These are phyloP conservation scores for Ascidia mentula DNA, from an alignment of 23 tunicate genomes.

Conservation along the genomic window DNA sequence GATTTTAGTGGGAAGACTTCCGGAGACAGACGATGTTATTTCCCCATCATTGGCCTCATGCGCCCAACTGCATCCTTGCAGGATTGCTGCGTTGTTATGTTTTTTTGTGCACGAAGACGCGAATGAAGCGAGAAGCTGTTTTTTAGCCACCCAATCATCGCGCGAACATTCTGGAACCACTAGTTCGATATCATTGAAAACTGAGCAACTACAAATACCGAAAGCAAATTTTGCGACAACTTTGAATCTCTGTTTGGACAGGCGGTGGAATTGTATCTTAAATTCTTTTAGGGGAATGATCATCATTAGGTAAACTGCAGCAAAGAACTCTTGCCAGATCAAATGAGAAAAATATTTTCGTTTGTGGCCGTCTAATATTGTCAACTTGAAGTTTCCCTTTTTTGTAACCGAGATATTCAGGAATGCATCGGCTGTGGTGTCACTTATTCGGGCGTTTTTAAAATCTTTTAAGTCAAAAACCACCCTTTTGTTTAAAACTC, in stretches of 20 bases:
- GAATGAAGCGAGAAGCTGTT: neutral
- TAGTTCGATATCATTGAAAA: neutral
- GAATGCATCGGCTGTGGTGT: slow-evolving; percentile 6
- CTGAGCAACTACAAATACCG: neutral
- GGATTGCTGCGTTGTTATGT: neutral
- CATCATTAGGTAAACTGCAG: slow-evolving; percentile 7
- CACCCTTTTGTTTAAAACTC: neutral
- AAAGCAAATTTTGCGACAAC: neutral
- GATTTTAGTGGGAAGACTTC: neutral
- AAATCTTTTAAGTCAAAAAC: neutral
- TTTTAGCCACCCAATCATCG: neutral
- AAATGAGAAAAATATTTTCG: neutral
- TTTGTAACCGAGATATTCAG: neutral
- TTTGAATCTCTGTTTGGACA: neutral
- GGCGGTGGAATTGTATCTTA: neutral
- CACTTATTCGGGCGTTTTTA: neutral
- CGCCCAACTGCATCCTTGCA: slow-evolving; percentile 1
- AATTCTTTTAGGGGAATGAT: slow-evolving; percentile 1
- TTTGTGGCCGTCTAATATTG: slow-evolving; percentile 5
- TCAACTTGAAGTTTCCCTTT: neutral
- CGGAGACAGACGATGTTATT: neutral
- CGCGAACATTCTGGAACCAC: neutral
- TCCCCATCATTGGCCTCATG: slow-evolving; percentile 2
- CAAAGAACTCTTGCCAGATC: slow-evolving; percentile 1
- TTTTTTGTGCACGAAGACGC: neutral